Evolutionary conservation across 2,888 invertebrate species (phyloP).

Genomic region (Andrena chrysosceles): DNA sequence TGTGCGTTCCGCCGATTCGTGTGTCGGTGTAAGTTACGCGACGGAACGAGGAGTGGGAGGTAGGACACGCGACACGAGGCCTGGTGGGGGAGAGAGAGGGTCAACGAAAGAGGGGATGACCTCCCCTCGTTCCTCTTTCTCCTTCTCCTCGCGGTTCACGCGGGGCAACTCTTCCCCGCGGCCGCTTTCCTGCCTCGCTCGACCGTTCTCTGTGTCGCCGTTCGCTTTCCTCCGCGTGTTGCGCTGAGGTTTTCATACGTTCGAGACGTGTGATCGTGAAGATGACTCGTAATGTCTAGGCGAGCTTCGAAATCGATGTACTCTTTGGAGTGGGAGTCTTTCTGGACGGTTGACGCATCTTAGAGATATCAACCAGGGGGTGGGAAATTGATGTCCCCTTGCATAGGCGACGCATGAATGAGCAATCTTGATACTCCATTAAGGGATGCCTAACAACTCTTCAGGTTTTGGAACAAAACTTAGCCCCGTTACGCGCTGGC

Average conservation of each 20-base stretch:
- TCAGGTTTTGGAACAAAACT: too few species aligned
- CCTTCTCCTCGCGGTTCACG: constrained; percentile 43
- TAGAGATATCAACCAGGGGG: background rate
- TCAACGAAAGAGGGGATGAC: constrained; percentile 64
- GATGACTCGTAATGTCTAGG: background rate
- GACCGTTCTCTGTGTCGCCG: constrained; percentile 19
- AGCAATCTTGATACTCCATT: background rate
- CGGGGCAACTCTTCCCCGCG: constrained; percentile 55
- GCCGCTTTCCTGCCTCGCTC: constrained; percentile 25
- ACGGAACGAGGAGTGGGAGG: constrained; percentile 82
- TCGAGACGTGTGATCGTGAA: background rate
- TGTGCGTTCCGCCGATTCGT: constrained; percentile 54
- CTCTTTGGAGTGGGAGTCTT: too few species aligned
- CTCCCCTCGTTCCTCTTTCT: constrained; percentile 63
- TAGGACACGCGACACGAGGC: constrained; percentile 83
- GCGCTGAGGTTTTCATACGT: background rate
- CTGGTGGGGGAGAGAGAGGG: constrained; percentile 74
- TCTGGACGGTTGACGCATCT: too few species aligned
- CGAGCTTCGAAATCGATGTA: too few species aligned
- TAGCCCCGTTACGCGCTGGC: too few species aligned
- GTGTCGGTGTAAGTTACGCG: constrained; percentile 58
- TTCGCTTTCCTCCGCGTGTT: constrained; percentile 13
- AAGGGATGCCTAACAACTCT: too few species aligned
- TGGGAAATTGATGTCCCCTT: background rate
- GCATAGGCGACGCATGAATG: background rate